These are phyloP conservation scores for Peromyscus attwateri DNA, from an alignment of 2,797 vertebrate genomes.

Conservation along the genomic window DNA sequence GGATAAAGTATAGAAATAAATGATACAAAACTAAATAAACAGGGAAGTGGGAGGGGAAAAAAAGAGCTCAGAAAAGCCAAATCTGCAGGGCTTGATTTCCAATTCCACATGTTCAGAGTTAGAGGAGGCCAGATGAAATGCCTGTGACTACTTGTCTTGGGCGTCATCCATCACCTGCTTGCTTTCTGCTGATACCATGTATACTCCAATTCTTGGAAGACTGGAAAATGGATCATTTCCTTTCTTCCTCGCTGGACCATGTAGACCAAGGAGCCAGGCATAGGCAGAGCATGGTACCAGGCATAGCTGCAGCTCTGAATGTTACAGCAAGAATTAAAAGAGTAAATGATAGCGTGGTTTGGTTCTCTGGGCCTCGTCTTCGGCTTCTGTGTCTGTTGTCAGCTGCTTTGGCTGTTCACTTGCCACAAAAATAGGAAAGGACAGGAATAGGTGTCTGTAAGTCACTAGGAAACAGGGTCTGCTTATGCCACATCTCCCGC, in stretches of 20 bases:
- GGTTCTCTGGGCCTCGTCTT: not conserved
- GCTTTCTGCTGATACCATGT: not conserved
- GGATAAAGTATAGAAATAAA: conserved; percentile 70
- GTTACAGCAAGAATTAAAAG: not conserved
- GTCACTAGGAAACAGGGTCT: not conserved
- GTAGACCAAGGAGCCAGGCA: not conserved
- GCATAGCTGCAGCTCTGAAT: not conserved
- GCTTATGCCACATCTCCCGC: not conserved
- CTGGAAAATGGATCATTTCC: not conserved
- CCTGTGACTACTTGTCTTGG: not conserved
- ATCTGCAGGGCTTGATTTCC: conserved; percentile 27
- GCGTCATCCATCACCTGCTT: conserved; percentile 41
- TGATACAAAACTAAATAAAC: conserved; percentile 74
- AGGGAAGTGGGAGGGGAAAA: not conserved
- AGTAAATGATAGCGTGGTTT: not conserved
- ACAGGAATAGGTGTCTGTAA: not conserved
- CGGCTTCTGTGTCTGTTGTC: not conserved
- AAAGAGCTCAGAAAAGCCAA: conserved; percentile 10
- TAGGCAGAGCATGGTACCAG: not conserved
- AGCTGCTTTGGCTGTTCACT: conserved; percentile 25
- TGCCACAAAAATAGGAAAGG: not conserved
- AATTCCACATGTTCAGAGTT: conserved; percentile 24
- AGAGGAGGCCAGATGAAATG: conserved; percentile 28
- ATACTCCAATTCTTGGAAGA: not conserved
- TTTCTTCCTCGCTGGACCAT: conserved; percentile 12